Base-by-base conservation (phyloP, 2,113 vertebrate species). In the Talpa occidentalis region DNA sequence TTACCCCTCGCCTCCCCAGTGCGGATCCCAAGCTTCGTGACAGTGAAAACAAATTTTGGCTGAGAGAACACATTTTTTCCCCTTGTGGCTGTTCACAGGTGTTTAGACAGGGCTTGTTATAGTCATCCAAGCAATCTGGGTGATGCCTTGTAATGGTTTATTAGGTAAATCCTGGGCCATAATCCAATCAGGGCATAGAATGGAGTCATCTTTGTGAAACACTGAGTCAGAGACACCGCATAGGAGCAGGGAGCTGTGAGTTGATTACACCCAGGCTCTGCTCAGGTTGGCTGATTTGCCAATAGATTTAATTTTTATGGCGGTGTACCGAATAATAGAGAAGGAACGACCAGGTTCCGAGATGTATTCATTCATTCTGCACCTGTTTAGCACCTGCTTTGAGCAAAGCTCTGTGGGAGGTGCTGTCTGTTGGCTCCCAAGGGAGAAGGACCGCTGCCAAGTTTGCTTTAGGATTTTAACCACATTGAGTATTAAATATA, bases 201-300 rank as follows among this genome's bases (percentile, higher is more conserved):
- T 3, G 2, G 40, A 52, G n/a, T 24, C 62, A 12, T 35, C 40
- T 40, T 4, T 6, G 37, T 21, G 70, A 60, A 66, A 47, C 0
- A 0, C 1, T 0, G 0, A 42, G 74, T 40, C 22, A 1, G 37
- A 73, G 24, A 14, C 47, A 19, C 21, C 8, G 44, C 32, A 26
- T 6, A 4, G 1, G 14, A 72, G 42, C 42, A 40, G 32, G 17
- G 80, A 60, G 42, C 30, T 85, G 16, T 24, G 40, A 77, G 40
- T n/a, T 10, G 10, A 37, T 60, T 7, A 52, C 3, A 22, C 19
- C n/a, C 10, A 0, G 5, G 42, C 32, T 78, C 37, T 6, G 35
- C 52, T 89, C 66, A 47, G 37, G 22, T 2, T 32, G 73, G 72
- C 37, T 60, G 47, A 42, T 32, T 14, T 10, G 30, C 89, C 60